These are phyloP conservation scores for Pelodytes ibericus DNA, from an alignment of 2,797 vertebrate genomes.

Conservation along the genomic window DNA sequence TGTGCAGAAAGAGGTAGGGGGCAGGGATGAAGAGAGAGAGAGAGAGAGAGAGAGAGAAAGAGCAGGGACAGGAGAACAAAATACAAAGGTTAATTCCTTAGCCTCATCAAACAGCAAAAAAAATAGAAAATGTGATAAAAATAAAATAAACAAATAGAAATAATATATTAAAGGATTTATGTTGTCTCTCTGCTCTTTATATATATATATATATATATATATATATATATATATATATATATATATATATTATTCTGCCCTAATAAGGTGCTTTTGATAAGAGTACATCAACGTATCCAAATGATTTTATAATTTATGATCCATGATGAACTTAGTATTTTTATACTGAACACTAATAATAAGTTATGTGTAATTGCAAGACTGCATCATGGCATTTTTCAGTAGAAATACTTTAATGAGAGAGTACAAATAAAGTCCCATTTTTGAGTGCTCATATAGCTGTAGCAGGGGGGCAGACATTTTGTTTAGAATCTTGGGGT, in stretches of 20 bases:
- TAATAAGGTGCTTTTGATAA: constrained; percentile 58
- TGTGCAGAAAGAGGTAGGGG: constrained; percentile 35
- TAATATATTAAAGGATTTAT: not conserved
- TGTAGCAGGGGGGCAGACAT: too few species aligned
- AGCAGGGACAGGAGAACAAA: constrained; percentile 7
- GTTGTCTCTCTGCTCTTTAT: too few species aligned
- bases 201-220: constrained; percentile 8
- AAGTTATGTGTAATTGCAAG: too few species aligned
- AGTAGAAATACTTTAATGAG: too few species aligned
- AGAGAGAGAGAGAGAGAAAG: constrained; percentile 24
- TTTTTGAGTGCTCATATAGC: too few species aligned
- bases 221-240: not conserved
- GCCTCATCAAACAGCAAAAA: not conserved
- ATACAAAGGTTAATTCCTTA: constrained; percentile 29
- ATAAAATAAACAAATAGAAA: not conserved
- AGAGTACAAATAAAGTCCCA: too few species aligned
- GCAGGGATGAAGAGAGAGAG: too few species aligned
- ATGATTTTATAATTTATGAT: constrained; percentile 59
- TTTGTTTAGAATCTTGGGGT: too few species aligned
- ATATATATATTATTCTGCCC: constrained; percentile 12
- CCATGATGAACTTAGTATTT: constrained; percentile 53
- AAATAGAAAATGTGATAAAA: not conserved
- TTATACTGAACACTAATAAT: constrained; percentile 9
- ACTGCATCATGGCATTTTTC: too few species aligned
- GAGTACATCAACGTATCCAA: constrained; percentile 62